phyloP scores from a whole-genome alignment of 2,888 invertebrate genomes.

The Leucania comma region DNA sequence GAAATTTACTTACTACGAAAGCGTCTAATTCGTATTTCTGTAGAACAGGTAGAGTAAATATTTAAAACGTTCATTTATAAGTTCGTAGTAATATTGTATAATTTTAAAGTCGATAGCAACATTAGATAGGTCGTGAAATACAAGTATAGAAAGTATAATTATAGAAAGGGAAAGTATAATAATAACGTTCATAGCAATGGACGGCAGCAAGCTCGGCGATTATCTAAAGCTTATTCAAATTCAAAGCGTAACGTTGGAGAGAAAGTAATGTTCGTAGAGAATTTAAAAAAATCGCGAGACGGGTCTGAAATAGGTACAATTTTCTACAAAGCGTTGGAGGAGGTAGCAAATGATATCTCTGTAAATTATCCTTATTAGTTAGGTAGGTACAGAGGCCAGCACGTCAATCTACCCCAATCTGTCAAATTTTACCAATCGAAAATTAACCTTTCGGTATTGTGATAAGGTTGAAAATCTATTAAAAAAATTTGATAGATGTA shows the following conservation, averaged over 20 bases:
- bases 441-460: too few relatives aligned
- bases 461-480: too few relatives aligned
- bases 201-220: conserved; percentile 85
- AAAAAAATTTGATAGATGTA: too few relatives aligned
- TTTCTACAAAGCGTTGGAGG: conserved; percentile 45
- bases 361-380: conserved; percentile 20
- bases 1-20: conserved; percentile 46
- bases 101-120: conserved; percentile 47
- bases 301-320: conserved; percentile 24
- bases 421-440: too few relatives aligned
- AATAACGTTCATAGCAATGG: conserved; percentile 77
- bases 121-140: conserved; percentile 52
- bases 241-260: conserved; percentile 54
- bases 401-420: too few relatives aligned
- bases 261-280: conserved; percentile 46
- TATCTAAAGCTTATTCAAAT: conserved; percentile 66
- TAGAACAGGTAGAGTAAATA: conserved; percentile 39
- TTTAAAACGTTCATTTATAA: conserved; percentile 42
- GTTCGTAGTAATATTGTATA: conserved; percentile 53
- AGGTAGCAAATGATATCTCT: conserved; percentile 48
- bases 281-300: conserved; percentile 41
- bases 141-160: conserved; percentile 55
- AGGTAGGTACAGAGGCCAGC: too few relatives aligned
- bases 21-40: conserved; percentile 41
- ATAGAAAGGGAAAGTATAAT: conserved; percentile 63